Evolutionary conservation across 1,140 invertebrate genomes (phyloP).

Genomic region (Venturia canescens): DNA sequence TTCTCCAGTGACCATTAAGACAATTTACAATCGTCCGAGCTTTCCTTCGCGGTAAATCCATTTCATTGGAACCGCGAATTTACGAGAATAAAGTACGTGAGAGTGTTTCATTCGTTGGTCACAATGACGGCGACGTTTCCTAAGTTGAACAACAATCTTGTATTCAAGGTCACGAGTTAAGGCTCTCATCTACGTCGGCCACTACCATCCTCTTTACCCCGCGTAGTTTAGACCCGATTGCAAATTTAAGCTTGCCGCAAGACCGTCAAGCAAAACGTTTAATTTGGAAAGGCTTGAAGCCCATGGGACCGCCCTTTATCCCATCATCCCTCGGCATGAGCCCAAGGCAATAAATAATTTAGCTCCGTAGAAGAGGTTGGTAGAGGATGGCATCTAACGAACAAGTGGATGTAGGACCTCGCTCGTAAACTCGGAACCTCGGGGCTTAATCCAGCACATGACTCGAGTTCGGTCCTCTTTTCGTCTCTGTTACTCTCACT

Average conservation of each 20-base stretch:
- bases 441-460: conserved; percentile 49
- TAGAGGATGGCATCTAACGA: conserved; percentile 34
- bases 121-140: neutral
- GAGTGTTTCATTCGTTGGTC: conserved; percentile 17
- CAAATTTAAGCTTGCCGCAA: conserved; percentile 42
- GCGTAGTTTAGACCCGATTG: conserved; percentile 18
- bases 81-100: conserved; percentile 27
- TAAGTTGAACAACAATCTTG: conserved; percentile 7
- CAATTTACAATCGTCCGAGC: conserved; percentile 30
- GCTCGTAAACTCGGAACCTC: conserved; percentile 50
- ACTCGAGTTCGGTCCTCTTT: conserved; percentile 24
- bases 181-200: neutral
- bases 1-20: conserved; percentile 37
- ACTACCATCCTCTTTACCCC: neutral
- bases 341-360: conserved; percentile 52
- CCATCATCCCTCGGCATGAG: conserved; percentile 40
- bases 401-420: conserved; percentile 33
- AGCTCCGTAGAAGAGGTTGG: conserved; percentile 23
- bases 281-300: conserved; percentile 47
- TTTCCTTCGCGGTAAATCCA: conserved; percentile 13
- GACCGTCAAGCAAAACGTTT: conserved; percentile 45
- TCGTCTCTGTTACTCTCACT: neutral
- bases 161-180: conserved; percentile 27
- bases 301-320: conserved; percentile 45
- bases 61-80: conserved; percentile 12